These are phyloP conservation scores for Sciurus vulgaris DNA, from an alignment of 2,797 vertebrate species.

Conservation along the genomic window DNA sequence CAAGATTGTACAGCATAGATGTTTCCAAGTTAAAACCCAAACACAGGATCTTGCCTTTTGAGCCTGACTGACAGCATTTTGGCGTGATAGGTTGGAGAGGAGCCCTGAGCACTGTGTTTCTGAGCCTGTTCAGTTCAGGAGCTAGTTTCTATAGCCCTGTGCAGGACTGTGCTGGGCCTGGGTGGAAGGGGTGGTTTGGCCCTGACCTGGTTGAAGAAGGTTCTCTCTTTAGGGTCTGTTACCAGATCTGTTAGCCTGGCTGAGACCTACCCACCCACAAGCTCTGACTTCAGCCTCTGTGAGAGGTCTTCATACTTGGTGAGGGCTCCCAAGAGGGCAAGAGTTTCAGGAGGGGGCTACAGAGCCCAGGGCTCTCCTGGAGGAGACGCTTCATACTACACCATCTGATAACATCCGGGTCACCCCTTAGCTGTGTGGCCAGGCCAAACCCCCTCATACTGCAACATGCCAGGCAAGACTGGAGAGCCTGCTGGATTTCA, in stretches of 20 bases:
- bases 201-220: neutral
- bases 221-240: neutral
- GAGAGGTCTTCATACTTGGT: neutral
- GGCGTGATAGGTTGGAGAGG: neutral
- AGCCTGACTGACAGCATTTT: neutral
- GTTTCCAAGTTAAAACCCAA: neutral
- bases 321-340: neutral
- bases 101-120: neutral
- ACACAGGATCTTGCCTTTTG: neutral
- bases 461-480: neutral
- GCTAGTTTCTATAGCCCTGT: neutral
- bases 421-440: neutral
- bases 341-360: neutral
- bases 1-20: neutral
- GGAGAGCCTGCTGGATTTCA: neutral
- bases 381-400: neutral
- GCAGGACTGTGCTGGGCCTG: neutral
- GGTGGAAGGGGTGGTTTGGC: neutral
- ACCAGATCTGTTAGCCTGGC: neutral
- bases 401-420: slow-evolving; percentile 32
- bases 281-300: neutral
- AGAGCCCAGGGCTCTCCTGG: neutral
- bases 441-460: neutral
- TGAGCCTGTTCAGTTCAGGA: neutral
- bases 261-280: neutral